Evolutionary conservation across 1,140 invertebrate genomes (phyloP).

Genomic region (Heliconius eleuchia): DNA sequence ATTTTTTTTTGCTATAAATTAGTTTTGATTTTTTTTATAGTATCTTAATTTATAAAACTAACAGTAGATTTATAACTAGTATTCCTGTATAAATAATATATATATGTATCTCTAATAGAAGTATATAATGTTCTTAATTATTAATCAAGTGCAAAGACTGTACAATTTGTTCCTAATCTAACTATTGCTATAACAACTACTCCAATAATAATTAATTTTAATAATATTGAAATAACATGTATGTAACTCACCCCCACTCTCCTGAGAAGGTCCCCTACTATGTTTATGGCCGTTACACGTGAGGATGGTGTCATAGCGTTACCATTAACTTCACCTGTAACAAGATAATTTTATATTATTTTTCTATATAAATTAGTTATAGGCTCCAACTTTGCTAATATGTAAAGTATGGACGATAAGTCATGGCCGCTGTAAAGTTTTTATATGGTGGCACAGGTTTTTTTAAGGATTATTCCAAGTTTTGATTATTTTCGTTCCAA

Average conservation of each 20-base stretch:
- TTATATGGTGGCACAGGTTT: too few species aligned
- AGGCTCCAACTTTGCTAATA: too few species aligned
- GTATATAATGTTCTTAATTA: not conserved
- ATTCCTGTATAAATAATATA: not conserved
- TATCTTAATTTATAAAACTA: not conserved
- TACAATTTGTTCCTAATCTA: conserved; percentile 22
- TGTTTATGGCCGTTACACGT: conserved; percentile 94
- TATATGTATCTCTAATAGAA: not conserved
- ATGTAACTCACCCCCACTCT: conserved; percentile 91
- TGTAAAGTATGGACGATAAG: too few species aligned
- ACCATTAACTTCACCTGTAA: conserved; percentile 83
- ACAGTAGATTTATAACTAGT: too few species aligned
- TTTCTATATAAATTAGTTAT: too few species aligned
- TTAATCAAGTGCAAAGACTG: not conserved
- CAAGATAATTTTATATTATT: not conserved
- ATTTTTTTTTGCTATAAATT: not conserved
- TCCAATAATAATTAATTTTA: conserved; percentile 26
- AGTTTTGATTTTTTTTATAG: not conserved
- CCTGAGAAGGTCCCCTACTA: conserved; percentile 95
- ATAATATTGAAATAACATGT: conserved; percentile 39
- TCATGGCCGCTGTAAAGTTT: too few species aligned
- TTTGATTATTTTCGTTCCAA: too few species aligned
- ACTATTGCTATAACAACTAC: conserved; percentile 35
- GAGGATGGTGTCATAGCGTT: conserved; percentile 91
- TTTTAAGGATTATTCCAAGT: too few species aligned